Conservation (phyloP, 2,888 invertebrate species). For the Agrotis ipsilon region DNA sequence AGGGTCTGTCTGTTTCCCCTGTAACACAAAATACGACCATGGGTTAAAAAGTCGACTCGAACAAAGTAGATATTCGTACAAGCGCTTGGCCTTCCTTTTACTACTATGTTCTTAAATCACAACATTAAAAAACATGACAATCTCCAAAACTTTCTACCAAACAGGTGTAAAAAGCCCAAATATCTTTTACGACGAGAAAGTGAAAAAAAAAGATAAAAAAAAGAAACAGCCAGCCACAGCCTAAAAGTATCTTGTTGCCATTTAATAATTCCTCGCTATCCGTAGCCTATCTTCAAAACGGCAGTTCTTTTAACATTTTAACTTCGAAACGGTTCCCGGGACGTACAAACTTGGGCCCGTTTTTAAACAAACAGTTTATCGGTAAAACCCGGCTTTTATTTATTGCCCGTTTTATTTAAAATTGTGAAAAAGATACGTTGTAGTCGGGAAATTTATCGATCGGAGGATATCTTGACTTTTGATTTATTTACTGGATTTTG, state of each 20-base stretch:
- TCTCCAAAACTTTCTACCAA: background rate
- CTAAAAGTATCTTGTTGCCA: constrained; percentile 27
- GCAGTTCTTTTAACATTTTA: constrained; percentile 53
- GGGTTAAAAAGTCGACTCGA: no score
- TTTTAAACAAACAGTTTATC: constrained; percentile 53
- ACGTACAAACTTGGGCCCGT: constrained; percentile 30
- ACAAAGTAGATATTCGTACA: no score
- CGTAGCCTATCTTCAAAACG: constrained; percentile 47
- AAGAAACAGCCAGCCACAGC: constrained; percentile 6
- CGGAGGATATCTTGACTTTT: constrained; percentile 20
- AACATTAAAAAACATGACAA: constrained; percentile 9
- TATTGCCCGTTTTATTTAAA: constrained; percentile 53
- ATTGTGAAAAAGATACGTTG: constrained; percentile 32
- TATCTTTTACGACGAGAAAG: background rate
- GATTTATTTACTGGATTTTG: constrained; percentile 24
- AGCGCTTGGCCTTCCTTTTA: no score
- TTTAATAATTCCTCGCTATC: constrained; percentile 38
- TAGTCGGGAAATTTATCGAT: constrained; percentile 15
- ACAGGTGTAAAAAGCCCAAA: background rate
- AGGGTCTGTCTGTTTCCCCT: no score
- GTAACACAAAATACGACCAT: no score
- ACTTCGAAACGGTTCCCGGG: constrained; percentile 34
- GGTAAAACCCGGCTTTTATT: constrained; percentile 41
- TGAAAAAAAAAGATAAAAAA: constrained; percentile 7
- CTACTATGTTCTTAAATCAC: background rate